Conservation (phyloP, 2,888 invertebrate genomes). For the Orgyia antiqua region DNA sequence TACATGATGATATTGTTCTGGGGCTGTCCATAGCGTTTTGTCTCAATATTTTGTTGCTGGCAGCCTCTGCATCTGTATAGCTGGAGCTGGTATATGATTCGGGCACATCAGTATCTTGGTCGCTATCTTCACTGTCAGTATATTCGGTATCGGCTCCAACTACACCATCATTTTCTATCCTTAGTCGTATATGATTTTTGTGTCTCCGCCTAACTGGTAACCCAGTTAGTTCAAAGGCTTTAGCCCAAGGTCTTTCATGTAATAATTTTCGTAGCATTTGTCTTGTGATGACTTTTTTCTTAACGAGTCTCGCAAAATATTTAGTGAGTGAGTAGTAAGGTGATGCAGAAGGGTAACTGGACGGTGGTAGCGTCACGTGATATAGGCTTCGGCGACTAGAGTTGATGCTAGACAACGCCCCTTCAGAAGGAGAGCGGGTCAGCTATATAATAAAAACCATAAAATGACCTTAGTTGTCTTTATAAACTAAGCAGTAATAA, state of each 20-base stretch:
- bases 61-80: conserved; percentile 51
- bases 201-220: conserved; percentile 64
- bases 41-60: conserved; percentile 64
- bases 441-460: conserved; percentile 62
- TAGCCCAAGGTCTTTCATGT: conserved; percentile 78
- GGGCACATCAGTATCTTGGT: conserved; percentile 57
- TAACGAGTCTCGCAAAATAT: conserved; percentile 86
- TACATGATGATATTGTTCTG: conserved; percentile 65
- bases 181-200: conserved; percentile 62
- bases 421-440: conserved; percentile 74
- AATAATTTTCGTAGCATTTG: conserved; percentile 86
- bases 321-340: conserved; percentile 88
- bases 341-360: conserved; percentile 85
- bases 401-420: conserved; percentile 75
- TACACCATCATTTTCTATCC: conserved; percentile 62
- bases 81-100: conserved; percentile 62
- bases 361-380: conserved; percentile 82
- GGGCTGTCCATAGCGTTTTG: conserved; percentile 80
- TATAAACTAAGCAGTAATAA: conserved; percentile 1
- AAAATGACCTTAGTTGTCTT: conserved; percentile 41
- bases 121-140: conserved; percentile 63
- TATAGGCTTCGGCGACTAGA: conserved; percentile 73
- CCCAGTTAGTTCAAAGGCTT: conserved; percentile 67
- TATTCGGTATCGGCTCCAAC: conserved; percentile 61
- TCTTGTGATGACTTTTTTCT: conserved; percentile 83